Base-by-base conservation (phyloP, 2,797 vertebrate genomes). In the Smutsia temminckii region DNA sequence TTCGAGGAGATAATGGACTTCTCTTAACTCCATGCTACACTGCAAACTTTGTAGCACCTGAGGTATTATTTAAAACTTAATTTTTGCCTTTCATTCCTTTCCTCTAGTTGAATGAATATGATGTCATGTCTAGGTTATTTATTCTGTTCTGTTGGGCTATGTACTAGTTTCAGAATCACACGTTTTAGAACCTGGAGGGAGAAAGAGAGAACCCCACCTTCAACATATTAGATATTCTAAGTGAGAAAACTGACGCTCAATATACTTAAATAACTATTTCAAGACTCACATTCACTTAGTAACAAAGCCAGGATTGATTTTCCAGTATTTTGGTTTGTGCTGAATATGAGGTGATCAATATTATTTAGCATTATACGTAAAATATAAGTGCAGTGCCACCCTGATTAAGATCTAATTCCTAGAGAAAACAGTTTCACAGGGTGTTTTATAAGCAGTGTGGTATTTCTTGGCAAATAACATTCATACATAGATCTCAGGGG, bases 1-100 rank as follows among this genome's bases (percentile, higher is more conserved):
- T 99, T 87, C 98, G 99, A 63, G 99, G 99, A 92, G 99, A 99
- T 90, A 99, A 99, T 93, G 99, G 99, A 75, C 98, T 99, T 78
- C 99, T 99, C 32, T 99, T 99, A 78, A 99, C 99, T 17, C 99
- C 99, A 0, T 99, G 99, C 98, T 99, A 99, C 98, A 99, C 99
- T 4, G 99, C 99, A 96, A 99, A 99, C 98, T 99, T 99, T 80
- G 99, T 99, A 96, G 99, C 99, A 77, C 99, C 99, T 95, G 99
- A 99, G 99, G 99, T 99, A 97, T 79, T 85, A 71, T 95, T 96
- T 87, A 95, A 55, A 93, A 81, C 27, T 77, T 92, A 27, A 94
- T 1, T 83, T 23, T 92, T 94, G 4, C 18, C 29, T 94, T 95
- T 91, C 37, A 69, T 85, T 89, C 2, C 94, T 96, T 89, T 95